A percentile compares a stretch with the other conserved stretches of the same genome.
These are phyloP conservation scores for Drosophila dunni DNA, from an alignment of 1,140 invertebrate genomes.

Conservation along the genomic window DNA sequence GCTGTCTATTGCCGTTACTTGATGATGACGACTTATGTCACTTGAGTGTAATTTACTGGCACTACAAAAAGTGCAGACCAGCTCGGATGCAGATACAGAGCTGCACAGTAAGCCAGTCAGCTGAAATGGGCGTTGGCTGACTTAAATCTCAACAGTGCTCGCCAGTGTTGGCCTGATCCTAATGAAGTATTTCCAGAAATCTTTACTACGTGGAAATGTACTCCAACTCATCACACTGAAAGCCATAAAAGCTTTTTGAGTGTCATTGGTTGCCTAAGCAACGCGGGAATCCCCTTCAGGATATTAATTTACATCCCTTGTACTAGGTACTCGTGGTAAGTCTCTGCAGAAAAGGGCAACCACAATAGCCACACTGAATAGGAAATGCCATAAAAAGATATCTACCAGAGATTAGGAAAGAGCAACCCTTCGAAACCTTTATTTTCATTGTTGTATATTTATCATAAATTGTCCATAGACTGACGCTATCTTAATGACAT, in stretches of 20 bases:
- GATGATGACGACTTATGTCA: conserved; percentile 63
- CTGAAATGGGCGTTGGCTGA: conserved; percentile 11
- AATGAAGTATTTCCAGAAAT: conserved; percentile 30
- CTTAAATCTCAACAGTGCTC: conserved; percentile 5
- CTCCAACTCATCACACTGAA: background rate
- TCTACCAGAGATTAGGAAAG: background rate
- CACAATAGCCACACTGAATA: background rate
- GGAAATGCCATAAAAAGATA: conserved; percentile 1
- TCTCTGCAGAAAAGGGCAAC: background rate
- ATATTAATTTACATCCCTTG: background rate
- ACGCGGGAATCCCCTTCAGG: background rate
- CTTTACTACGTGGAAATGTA: background rate
- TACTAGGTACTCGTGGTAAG: background rate
- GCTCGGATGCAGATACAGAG: conserved; percentile 31
- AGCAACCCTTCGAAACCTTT: background rate
- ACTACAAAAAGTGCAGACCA: conserved; percentile 48
- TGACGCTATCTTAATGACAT: background rate
- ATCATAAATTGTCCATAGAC: conserved; percentile 8
- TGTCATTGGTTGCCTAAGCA: conserved; percentile 33
- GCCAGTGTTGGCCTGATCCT: conserved; percentile 18
- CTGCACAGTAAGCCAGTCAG: conserved; percentile 15
- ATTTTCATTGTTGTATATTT: conserved; percentile 11
- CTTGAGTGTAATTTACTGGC: conserved; percentile 67
- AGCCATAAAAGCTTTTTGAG: conserved; percentile 22
- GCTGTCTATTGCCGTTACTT: background rate